Conservation (phyloP, 2,888 invertebrate species). For the Pachydiplax longipennis region DNA sequence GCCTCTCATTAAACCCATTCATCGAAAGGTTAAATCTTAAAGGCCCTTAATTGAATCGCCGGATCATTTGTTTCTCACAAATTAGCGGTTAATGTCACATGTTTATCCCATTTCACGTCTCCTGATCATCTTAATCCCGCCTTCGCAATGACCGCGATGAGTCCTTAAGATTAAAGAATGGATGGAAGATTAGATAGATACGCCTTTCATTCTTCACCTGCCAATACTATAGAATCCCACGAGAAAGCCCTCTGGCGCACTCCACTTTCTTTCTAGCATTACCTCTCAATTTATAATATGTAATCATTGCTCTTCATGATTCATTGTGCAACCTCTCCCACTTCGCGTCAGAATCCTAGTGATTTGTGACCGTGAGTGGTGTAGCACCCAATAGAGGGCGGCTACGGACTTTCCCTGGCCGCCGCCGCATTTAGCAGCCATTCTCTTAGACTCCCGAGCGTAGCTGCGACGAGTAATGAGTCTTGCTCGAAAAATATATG, state of each 20-base stretch:
- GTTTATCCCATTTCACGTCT: no score
- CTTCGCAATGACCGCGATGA: background rate
- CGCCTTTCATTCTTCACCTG: background rate
- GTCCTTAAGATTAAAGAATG: background rate
- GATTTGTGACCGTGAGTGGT: background rate
- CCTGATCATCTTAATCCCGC: no score
- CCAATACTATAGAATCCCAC: background rate
- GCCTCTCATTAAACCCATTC: no score
- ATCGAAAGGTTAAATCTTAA: no score
- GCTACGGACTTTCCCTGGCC: background rate
- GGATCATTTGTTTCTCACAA: no score
- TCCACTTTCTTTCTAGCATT: background rate
- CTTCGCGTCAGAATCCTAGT: background rate
- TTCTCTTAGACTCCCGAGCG: background rate
- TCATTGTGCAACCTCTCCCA: conserved; percentile 10
- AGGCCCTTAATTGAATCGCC: no score
- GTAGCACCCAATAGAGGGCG: background rate
- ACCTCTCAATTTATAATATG: conserved; percentile 19
- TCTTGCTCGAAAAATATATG: background rate
- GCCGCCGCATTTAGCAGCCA: background rate
- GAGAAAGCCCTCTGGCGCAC: background rate
- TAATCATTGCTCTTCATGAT: background rate
- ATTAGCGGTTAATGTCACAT: no score
- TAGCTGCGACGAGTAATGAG: background rate
- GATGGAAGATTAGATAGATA: background rate